phyloP scores from a whole-genome alignment of 2,797 vertebrate species.

The Triplophysa yarkandensis region DNA sequence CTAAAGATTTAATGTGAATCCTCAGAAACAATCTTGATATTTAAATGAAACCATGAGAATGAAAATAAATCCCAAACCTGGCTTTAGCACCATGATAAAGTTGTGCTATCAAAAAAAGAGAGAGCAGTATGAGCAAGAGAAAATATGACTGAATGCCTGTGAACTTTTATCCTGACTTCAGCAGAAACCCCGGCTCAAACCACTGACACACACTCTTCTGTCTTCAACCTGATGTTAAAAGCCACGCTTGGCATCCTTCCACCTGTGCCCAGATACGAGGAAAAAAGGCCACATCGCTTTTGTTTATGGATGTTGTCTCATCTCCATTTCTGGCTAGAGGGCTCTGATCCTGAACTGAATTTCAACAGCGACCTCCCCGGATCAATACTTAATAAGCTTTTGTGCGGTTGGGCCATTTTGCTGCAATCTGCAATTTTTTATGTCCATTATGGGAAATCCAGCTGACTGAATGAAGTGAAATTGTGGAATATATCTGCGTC shows the following conservation, averaged over 20 bases:
- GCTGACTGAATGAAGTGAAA: slow-evolving; percentile 74
- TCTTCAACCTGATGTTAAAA: slow-evolving; percentile 49
- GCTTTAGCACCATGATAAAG: slow-evolving; percentile 18
- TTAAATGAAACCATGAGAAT: background rate
- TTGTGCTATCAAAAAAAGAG: slow-evolving; percentile 17
- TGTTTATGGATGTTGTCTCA: slow-evolving; percentile 70
- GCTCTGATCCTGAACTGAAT: slow-evolving; percentile 64
- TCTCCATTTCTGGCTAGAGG: slow-evolving; percentile 69
- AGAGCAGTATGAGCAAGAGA: background rate
- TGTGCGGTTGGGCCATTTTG: slow-evolving; percentile 76
- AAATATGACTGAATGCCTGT: slow-evolving; percentile 5
- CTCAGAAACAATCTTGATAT: background rate
- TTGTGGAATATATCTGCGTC: slow-evolving; percentile 67
- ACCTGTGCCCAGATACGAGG: slow-evolving; percentile 53
- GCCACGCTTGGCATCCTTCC: slow-evolving; percentile 37
- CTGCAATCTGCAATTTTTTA: slow-evolving; percentile 78
- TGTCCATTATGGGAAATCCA: slow-evolving; percentile 79
- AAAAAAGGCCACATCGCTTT: slow-evolving; percentile 51
- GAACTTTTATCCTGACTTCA: slow-evolving; percentile 41
- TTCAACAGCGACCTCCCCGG: slow-evolving; percentile 73
- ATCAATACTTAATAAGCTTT: slow-evolving; percentile 82
- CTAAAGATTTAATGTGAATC: background rate
- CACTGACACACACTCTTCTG: slow-evolving; percentile 43
- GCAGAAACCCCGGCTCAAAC: slow-evolving; percentile 54
- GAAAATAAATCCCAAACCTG: slow-evolving; percentile 1